A percentile compares a stretch with the other conserved stretches of the same genome.
These are phyloP conservation scores for Sorex araneus DNA, from an alignment of 2,113 vertebrate genomes.

Conservation along the genomic window DNA sequence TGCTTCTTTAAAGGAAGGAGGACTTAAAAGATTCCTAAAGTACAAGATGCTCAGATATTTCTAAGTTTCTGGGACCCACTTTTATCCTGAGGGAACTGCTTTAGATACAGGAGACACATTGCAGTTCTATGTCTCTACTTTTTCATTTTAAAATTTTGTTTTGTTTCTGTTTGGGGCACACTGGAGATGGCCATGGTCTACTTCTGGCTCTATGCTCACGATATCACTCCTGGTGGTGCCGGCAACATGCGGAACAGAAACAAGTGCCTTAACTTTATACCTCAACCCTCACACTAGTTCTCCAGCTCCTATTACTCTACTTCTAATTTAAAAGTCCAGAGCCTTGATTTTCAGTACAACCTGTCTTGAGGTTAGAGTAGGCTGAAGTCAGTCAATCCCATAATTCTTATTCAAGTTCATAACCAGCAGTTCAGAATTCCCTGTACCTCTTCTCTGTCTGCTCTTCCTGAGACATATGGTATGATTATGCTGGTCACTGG, in stretches of 20 bases:
- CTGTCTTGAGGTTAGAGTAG: not conserved
- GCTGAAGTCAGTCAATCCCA: not conserved
- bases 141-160: no score
- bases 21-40: not conserved
- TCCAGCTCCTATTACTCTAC: no score
- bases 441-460: not conserved
- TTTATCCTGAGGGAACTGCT: not conserved
- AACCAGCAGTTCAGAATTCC: not conserved
- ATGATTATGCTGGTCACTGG: not conserved
- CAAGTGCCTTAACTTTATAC: no score
- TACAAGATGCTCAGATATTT: not conserved
- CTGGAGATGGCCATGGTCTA: no score
- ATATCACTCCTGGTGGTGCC: no score
- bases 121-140: not conserved
- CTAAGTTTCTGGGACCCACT: not conserved
- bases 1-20: not conserved
- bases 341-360: not conserved
- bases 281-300: no score
- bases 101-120: not conserved
- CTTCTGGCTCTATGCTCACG: no score
- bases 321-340: not conserved
- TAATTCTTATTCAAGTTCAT: not conserved
- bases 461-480: not conserved
- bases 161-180: no score
- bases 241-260: no score